Conservation (phyloP, 2,113 vertebrate species). For the Marmota flaviventris region DNA sequence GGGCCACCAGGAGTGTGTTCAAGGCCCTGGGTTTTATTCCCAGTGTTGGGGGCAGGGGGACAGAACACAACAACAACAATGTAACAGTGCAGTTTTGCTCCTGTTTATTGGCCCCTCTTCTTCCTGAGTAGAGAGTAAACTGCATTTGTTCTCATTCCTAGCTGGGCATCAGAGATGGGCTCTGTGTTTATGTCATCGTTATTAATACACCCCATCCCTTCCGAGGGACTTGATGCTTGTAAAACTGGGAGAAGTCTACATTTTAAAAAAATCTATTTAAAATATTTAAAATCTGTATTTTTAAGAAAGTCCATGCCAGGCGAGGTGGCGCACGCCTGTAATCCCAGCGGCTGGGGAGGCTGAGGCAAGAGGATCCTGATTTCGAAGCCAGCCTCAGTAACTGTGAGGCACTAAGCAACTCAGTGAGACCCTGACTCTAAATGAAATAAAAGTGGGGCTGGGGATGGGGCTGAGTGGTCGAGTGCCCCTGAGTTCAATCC, state of each 20-base stretch:
- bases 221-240: not conserved
- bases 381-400: too few species aligned
- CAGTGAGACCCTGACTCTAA: too few species aligned
- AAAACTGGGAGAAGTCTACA: not conserved
- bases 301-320: not conserved
- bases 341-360: too few species aligned
- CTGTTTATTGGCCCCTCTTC: not conserved
- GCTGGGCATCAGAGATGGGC: too few species aligned
- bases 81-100: not conserved
- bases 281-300: not conserved
- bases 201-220: not conserved
- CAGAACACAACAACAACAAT: not conserved
- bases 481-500: too few species aligned
- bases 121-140: fast-evolving
- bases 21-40: not conserved
- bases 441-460: too few species aligned
- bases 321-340: too few species aligned
- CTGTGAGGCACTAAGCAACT: too few species aligned
- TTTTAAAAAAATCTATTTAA: not conserved
- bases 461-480: too few species aligned
- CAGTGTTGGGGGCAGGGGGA: not conserved
- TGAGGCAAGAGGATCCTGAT: too few species aligned
- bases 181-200: not conserved
- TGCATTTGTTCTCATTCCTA: not conserved
- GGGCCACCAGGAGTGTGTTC: too few species aligned